phyloP scores from a whole-genome alignment of 2,797 vertebrate genomes.

The Enteromius trimaculatus region DNA sequence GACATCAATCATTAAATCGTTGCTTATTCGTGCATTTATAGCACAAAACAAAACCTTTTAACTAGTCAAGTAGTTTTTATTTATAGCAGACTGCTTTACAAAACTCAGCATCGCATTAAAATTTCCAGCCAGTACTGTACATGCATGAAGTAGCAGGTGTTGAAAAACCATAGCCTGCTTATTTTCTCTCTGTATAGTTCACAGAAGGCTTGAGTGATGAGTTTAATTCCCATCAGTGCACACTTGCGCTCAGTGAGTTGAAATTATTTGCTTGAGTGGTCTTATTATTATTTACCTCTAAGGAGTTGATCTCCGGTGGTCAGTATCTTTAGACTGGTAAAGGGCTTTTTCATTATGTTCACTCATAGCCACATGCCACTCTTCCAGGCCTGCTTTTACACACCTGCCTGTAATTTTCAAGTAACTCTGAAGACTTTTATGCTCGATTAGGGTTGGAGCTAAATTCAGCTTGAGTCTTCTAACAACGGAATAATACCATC shows the following conservation, averaged over 20 bases:
- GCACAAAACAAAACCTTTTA: slow-evolving; percentile 15
- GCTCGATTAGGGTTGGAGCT: not conserved
- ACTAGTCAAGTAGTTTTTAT: not conserved
- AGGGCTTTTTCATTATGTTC: not conserved
- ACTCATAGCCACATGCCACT: not conserved
- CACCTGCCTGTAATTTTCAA: not conserved
- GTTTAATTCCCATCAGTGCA: slow-evolving; percentile 43
- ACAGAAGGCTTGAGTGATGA: slow-evolving; percentile 38
- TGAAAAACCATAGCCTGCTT: slow-evolving; percentile 4
- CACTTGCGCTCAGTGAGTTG: slow-evolving; percentile 38
- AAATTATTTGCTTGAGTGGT: slow-evolving; percentile 45
- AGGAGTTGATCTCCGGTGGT: slow-evolving; percentile 45
- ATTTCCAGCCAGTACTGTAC: slow-evolving; percentile 4
- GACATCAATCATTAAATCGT: slow-evolving; percentile 16
- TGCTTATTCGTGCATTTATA: not conserved
- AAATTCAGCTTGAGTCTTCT: not conserved
- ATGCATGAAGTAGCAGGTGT: slow-evolving; percentile 14
- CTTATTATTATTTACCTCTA: slow-evolving; percentile 51
- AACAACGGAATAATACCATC: not conserved
- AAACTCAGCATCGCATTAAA: not conserved
- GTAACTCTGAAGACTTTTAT: not conserved
- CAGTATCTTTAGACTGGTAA: slow-evolving; percentile 40
- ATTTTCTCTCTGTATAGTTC: slow-evolving; percentile 31
- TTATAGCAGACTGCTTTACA: not conserved
- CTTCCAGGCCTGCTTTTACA: not conserved